Percentiles rank a stretch among this genome's conserved stretches.
phyloP scores from a whole-genome alignment of 1,140 invertebrate genomes.

The Reticulitermes speratus region DNA sequence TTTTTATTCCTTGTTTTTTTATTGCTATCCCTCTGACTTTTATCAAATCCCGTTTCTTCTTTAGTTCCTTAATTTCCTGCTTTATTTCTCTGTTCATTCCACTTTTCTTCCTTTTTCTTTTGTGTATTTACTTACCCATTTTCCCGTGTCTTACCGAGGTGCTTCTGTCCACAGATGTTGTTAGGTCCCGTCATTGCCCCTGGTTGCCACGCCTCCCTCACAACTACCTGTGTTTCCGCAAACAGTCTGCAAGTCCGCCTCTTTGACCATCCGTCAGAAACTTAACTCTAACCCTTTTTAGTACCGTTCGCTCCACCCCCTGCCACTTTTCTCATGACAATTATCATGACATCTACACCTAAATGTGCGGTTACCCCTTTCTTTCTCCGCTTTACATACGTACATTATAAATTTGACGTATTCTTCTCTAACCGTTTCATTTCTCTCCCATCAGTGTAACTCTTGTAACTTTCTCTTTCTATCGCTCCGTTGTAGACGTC shows the following conservation, averaged over 20 bases:
- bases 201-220: no score
- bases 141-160: no score
- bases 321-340: not conserved
- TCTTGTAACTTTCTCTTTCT: not conserved
- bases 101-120: no score
- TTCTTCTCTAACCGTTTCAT: not conserved
- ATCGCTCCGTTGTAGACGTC: not conserved
- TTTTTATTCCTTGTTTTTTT: no score
- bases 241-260: not conserved
- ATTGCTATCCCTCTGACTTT: no score
- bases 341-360: not conserved
- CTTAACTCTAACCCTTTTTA: not conserved
- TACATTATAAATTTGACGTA: slow-evolving; percentile 4
- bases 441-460: not conserved
- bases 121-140: no score
- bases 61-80: no score
- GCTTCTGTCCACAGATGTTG: no score
- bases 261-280: not conserved
- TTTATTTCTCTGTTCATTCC: no score
- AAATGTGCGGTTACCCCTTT: not conserved
- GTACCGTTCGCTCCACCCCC: not conserved
- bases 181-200: no score
- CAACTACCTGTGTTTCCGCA: no score
- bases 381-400: not conserved
- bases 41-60: no score